These are phyloP conservation scores for Thymelicus lineola DNA, from an alignment of 2,888 invertebrate species.

Conservation along the genomic window DNA sequence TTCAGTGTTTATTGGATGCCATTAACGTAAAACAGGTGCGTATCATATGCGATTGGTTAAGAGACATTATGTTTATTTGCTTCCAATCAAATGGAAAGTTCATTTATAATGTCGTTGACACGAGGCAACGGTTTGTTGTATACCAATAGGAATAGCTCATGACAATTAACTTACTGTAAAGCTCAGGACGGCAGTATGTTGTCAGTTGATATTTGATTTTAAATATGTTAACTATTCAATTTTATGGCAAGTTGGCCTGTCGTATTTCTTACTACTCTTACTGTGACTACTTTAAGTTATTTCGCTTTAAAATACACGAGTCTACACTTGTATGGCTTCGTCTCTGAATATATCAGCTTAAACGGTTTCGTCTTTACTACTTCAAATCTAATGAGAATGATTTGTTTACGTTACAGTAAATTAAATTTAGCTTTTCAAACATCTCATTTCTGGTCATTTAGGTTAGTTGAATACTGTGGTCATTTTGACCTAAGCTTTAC, in stretches of 20 bases:
- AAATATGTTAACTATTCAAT: neutral
- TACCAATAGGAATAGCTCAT: slow-evolving; percentile 8
- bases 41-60: slow-evolving; percentile 26
- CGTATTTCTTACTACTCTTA: neutral
- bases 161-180: slow-evolving; percentile 13
- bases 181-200: neutral
- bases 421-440: neutral
- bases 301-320: neutral
- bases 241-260: neutral
- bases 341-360: neutral
- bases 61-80: slow-evolving; percentile 32
- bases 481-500: too few relatives aligned
- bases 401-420: neutral
- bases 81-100: slow-evolving; percentile 40
- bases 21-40: slow-evolving; percentile 30
- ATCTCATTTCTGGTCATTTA: too few relatives aligned
- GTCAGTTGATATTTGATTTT: neutral
- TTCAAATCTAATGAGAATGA: neutral
- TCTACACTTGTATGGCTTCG: slow-evolving; percentile 15
- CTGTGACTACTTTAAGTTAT: neutral
- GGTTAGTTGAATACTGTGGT: too few relatives aligned
- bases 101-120: slow-evolving; percentile 39
- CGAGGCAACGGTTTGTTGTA: slow-evolving; percentile 16
- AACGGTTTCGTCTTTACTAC: slow-evolving; percentile 1
- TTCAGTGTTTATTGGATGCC: slow-evolving; percentile 35